These are phyloP conservation scores for Oxycera nigricornis DNA, from an alignment of 2,888 invertebrate species.

Conservation along the genomic window DNA sequence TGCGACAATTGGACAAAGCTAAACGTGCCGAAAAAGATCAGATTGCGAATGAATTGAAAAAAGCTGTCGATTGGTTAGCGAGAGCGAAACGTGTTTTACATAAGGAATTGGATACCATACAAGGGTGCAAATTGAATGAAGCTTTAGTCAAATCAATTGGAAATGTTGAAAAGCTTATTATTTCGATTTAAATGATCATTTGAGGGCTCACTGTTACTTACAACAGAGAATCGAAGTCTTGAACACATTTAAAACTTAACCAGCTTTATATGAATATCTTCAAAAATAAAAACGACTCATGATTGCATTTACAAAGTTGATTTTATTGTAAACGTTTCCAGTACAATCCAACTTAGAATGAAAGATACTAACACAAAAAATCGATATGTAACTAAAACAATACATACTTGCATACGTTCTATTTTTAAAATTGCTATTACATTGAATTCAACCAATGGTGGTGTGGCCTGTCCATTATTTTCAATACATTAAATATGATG, in stretches of 20 bases:
- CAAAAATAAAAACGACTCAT: too few species aligned
- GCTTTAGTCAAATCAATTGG: constrained; percentile 35
- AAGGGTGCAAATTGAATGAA: constrained; percentile 56
- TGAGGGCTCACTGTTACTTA: too few species aligned
- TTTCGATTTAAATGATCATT: neutral
- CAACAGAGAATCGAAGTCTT: too few species aligned
- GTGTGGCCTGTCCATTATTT: constrained; percentile 23
- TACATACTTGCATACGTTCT: neutral
- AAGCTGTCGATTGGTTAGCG: constrained; percentile 51
- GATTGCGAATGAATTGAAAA: constrained; percentile 44
- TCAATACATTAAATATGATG: neutral
- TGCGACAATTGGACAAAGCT: constrained; percentile 51
- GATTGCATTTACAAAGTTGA: neutral
- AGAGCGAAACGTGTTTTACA: constrained; percentile 54
- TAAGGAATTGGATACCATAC: constrained; percentile 58
- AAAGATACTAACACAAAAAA: constrained; percentile 5
- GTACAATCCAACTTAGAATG: neutral
- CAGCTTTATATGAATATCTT: too few species aligned
- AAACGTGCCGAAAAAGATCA: constrained; percentile 1
- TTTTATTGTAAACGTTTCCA: constrained; percentile 4
- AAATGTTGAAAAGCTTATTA: constrained; percentile 10
- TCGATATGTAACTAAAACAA: constrained; percentile 3
- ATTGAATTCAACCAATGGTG: constrained; percentile 1
- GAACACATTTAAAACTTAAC: too few species aligned
- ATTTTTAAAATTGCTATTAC: neutral